Evolutionary conservation across 1,140 invertebrate species (phyloP), one percentile per base, ranked within the genome.

Genomic region (Asobara japonica): DNA sequence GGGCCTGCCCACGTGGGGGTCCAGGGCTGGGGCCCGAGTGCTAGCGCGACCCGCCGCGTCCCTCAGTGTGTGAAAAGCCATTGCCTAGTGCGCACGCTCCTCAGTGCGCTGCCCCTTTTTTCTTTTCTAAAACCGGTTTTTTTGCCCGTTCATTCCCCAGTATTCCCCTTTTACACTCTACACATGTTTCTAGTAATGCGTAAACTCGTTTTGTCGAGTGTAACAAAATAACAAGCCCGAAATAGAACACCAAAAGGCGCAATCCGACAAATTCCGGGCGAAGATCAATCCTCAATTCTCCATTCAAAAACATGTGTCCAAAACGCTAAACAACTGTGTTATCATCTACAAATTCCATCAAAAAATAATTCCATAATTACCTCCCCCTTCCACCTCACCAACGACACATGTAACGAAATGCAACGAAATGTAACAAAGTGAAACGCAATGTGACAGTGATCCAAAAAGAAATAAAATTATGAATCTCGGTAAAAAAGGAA

Each of bases 1-100:
- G 51, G 51, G 51, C 51, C 51, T 56, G 51, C 51, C 20, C 51
- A 56, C 51, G 51, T 56, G 51, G 51, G 51, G 51, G 51, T 56
- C 22, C 51, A 56, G 51, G 6, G 51, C 51, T 56, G 51, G 51
- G 51, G 51, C 51, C 51, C 11, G 51, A 56, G 8, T 56, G 51
- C 10, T 10, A 8, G 5, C n/a, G n/a, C n/a, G n/a, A n/a, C 51
- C 51, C 22, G 22, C 22, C 10, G 51, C 22, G 22, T 56, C 22
- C 13, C 51, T 22, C 51, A 56, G 51, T 56, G 18, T 56, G 8
- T 11, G 3, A 22, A 27, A 27, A 5, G 10, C 5, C 8, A 6
- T 11, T 11, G 51, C 0, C 11, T 1, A 56, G 51, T 56, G 20
- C 22, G 13, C 3, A 56, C 20, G 51, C n/a, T 45, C 3, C 3